Evolutionary conservation across 2,888 invertebrate species (phyloP), one percentile per base, ranked within the genome.

Genomic region (Thelaira solivaga): DNA sequence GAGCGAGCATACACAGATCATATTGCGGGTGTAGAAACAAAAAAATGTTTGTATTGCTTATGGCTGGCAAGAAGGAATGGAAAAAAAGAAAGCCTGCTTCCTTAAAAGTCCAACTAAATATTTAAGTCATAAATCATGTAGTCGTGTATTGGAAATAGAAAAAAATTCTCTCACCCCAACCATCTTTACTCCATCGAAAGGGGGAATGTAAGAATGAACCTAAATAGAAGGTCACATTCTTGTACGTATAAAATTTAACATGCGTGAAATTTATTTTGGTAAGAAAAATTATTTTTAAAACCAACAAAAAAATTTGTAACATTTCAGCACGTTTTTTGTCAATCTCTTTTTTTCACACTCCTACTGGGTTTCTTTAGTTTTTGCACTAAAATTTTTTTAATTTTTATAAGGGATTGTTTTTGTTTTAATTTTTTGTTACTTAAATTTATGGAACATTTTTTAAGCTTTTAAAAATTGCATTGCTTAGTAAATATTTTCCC

Each of bases 251-350:
- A 6, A 29, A n/a, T 36, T 16, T 71, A 65, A 80, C 80, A 73
- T 80, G 85, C 86, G 84, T 84, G 82, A 86, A 86, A 85, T 84
- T 84, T 78, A 82, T 83, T 31, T 85, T 82, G 85, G 84, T 81
- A 85, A 65, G 29, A 53, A 34, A 45, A 84, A 85, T 84, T 59
- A 10, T 29, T 57, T 18, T 81, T 81, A n/a, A n/a, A n/a, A n/a
- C n/a, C n/a, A 80, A 68, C 79, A 80, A 81, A 78, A 79, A 57
- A 64, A 57, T 76, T 72, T 29, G 24, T 55, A 26, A 34, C 68
- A 82, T 82, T 81, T 76, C 68, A 78, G 72, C 82, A 83, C 82
- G 82, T 82, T 68, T 80, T 76, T 74, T 18, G 20, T 29, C 22
- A 62, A 68, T 45, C 20, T 41, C 31, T 31, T 62, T 65, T 34